phyloP scores from a whole-genome alignment of 2,888 invertebrate species.

The Horisme vitalbata region DNA sequence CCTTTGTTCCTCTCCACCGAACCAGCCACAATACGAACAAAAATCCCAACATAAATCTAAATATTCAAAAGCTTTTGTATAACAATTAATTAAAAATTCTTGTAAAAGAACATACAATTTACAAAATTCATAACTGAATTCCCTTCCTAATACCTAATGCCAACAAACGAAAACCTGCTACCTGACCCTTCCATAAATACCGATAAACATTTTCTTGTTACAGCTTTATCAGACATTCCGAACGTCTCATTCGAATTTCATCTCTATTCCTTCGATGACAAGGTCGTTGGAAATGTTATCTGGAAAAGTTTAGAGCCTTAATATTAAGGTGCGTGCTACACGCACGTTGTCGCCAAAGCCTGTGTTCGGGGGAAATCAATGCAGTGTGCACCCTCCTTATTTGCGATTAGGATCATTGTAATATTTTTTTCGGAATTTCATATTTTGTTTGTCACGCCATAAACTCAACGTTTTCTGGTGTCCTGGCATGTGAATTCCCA shows the following conservation, averaged over 20 bases:
- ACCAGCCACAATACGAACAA: too few species aligned
- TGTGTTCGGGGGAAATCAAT: conserved; percentile 45
- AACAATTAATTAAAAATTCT: too few species aligned
- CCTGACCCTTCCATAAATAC: conserved; percentile 26
- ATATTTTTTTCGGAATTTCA: too few species aligned
- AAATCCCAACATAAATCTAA: too few species aligned
- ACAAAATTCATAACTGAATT: conserved; percentile 2
- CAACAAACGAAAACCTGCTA: conserved; percentile 7
- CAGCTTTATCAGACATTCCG: not conserved
- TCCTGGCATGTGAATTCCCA: too few species aligned
- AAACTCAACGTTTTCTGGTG: too few species aligned
- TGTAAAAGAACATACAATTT: not conserved
- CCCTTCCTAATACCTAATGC: conserved; percentile 1
- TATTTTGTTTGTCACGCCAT: too few species aligned
- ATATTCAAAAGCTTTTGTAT: too few species aligned
- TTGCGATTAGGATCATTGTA: conserved; percentile 9
- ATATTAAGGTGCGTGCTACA: conserved; percentile 56
- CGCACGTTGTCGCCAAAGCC: conserved; percentile 46
- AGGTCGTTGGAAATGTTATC: too few species aligned
- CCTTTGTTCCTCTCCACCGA: too few species aligned
- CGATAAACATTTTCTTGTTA: conserved; percentile 14
- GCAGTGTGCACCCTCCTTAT: conserved; percentile 40
- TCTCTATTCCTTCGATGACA: not conserved
- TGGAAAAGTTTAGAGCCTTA: too few species aligned
- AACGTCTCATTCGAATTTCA: too few species aligned